Base-by-base conservation (phyloP, 2,888 invertebrate genomes). In the Tinea trinotella region DNA sequence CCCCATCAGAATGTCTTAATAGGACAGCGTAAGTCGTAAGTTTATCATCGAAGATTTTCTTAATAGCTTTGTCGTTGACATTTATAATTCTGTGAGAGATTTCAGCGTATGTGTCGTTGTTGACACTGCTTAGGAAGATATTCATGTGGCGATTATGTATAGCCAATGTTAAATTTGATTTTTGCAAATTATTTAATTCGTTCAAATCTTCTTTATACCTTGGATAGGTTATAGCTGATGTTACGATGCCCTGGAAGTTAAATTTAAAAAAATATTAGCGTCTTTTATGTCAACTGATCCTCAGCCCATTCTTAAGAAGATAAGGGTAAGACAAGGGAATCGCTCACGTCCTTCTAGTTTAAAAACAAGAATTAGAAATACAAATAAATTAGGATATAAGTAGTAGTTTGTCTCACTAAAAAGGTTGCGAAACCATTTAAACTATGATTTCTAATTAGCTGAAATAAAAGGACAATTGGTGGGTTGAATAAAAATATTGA, bases 231-330 rank as follows among this genome's bases (percentile, higher is more conserved):
- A 85, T 72, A 13, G 84, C 81, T 35, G 85, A 73, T 57, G 72
- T 80, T 57, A 85, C 68, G 10, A 85, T 73, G 5, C 82, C 83
- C 85, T 85, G 71, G 50, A 78, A 76, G n/a, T n/a, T n/a, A n/a
- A n/a, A n/a, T n/a, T n/a, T n/a, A n/a, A n/a, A n/a, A n/a, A n/a
- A n/a, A n/a, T n/a, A n/a, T n/a, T n/a, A n/a, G n/a, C n/a, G n/a
- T n/a, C n/a, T n/a, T n/a, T n/a, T n/a, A n/a, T n/a, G n/a, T n/a
- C n/a, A n/a, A n/a, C n/a, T n/a, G n/a, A n/a, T n/a, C n/a, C n/a
- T n/a, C n/a, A n/a, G n/a, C n/a, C n/a, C n/a, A n/a, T n/a, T n/a
- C n/a, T n/a, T n/a, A n/a, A n/a, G n/a, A n/a, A n/a, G n/a, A n/a
- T n/a, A n/a, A n/a, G n/a, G n/a, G n/a, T n/a, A n/a, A n/a, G n/a